Evolutionary conservation across 1,140 invertebrate genomes (phyloP).

Genomic region (Antheraea pernyi): DNA sequence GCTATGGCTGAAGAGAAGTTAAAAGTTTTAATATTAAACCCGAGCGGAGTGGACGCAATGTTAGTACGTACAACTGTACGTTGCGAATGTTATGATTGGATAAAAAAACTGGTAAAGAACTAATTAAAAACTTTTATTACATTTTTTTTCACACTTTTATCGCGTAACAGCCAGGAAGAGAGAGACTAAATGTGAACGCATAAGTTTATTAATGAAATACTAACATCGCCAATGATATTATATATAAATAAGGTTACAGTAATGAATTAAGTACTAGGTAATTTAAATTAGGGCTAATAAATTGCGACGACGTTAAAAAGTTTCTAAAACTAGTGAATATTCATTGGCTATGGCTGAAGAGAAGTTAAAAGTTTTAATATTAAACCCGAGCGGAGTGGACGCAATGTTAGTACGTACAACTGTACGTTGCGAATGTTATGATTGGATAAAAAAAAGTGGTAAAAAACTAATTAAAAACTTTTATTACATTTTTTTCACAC

Average conservation of each 20-base stretch:
- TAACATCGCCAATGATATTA: too few relatives aligned
- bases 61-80: constrained; percentile 12
- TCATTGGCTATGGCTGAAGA: constrained; percentile 8
- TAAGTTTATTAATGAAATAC: too few relatives aligned
- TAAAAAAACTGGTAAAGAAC: constrained; percentile 16
- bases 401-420: not conserved
- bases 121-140: constrained; percentile 27
- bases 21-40: constrained; percentile 17
- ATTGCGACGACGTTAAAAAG: not conserved
- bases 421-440: constrained; percentile 16
- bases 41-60: not conserved
- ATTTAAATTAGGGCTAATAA: too few relatives aligned
- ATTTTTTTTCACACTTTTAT: constrained; percentile 15
- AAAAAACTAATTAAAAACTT: constrained; percentile 25
- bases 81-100: constrained; percentile 18
- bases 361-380: constrained; percentile 17
- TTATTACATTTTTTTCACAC: constrained; percentile 20
- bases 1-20: constrained; percentile 5
- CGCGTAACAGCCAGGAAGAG: too few relatives aligned
- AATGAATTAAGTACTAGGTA: too few relatives aligned
- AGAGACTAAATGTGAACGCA: too few relatives aligned
- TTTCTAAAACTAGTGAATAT: constrained; percentile 13
- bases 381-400: not conserved
- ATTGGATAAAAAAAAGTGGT: constrained; percentile 18
- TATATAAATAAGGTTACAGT: too few relatives aligned